Conservation (phyloP, 2,888 invertebrate genomes). For the Phania funesta region DNA sequence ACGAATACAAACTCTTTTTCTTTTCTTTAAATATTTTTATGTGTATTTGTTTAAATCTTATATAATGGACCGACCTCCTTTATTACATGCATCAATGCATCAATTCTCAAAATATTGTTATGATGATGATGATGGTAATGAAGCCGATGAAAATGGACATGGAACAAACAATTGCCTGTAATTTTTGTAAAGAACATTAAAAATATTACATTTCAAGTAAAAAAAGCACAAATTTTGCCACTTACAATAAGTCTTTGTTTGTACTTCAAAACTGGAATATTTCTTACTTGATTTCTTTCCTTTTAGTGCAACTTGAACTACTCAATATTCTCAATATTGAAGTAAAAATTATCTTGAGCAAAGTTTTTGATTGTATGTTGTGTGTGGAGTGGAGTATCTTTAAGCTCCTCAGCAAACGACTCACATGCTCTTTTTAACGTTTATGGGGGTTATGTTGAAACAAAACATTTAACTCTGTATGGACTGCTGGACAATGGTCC, state of each 20-base stretch:
- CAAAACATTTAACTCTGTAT: neutral
- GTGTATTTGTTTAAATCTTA: slow-evolving; percentile 15
- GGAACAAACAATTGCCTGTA: slow-evolving; percentile 37
- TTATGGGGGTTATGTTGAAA: neutral
- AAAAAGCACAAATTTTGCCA: slow-evolving; percentile 27
- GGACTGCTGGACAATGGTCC: slow-evolving; percentile 62
- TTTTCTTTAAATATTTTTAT: neutral
- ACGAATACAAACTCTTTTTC: slow-evolving; percentile 22
- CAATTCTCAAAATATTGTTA: slow-evolving; percentile 23
- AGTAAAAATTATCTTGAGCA: slow-evolving; percentile 33
- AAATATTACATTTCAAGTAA: slow-evolving; percentile 1
- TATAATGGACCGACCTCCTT: slow-evolving; percentile 51
- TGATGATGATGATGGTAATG: slow-evolving; percentile 1
- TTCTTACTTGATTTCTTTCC: slow-evolving; percentile 21
- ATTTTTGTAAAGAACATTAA: neutral
- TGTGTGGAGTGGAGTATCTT: neutral
- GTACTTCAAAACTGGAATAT: neutral
- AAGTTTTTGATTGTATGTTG: neutral
- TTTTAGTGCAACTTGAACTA: neutral
- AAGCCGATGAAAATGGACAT: slow-evolving; percentile 11
- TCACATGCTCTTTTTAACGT: slow-evolving; percentile 23
- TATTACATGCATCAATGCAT: slow-evolving; percentile 36
- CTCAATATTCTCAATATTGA: slow-evolving; percentile 29
- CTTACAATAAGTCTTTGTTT: neutral
- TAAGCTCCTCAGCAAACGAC: slow-evolving; percentile 17